Evolutionary conservation across 2,113 vertebrate genomes (phyloP).

Genomic region (Oceanites oceanicus): DNA sequence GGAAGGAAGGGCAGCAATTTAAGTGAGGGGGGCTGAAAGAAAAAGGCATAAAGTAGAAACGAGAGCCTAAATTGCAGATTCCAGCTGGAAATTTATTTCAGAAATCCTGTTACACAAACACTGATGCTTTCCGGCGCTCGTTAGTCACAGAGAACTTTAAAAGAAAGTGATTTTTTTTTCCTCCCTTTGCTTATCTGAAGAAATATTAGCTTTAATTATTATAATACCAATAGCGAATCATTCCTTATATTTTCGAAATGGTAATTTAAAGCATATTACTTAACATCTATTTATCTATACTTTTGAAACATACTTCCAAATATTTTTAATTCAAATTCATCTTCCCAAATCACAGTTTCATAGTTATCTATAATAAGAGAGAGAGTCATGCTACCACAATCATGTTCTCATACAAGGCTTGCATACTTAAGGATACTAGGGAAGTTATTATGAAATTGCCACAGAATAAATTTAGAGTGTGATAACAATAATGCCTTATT

Average conservation of each 20-base stretch:
- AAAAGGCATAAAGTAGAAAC: conserved; percentile 3
- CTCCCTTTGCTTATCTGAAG: not conserved
- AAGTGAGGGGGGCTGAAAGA: not conserved
- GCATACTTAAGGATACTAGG: not conserved
- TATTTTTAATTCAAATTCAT: not conserved
- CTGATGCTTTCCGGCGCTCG: not conserved
- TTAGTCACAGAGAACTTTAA: not conserved
- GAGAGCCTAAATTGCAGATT: not conserved
- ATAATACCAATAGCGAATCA: not conserved
- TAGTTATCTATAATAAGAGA: not conserved
- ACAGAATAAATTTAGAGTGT: not conserved
- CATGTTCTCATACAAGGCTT: not conserved
- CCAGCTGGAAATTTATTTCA: conserved; percentile 3
- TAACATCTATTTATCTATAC: not conserved
- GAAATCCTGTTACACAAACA: not conserved
- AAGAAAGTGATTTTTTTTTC: not conserved
- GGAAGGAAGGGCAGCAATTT: conserved; percentile 50
- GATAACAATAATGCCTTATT: not conserved
- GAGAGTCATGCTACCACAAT: not conserved
- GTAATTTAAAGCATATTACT: not conserved
- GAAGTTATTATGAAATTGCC: not conserved
- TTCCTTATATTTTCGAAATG: not conserved
- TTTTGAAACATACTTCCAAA: not conserved
- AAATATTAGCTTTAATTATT: not conserved
- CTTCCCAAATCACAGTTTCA: not conserved